Conservation (phyloP, 2,888 invertebrate genomes). For the Troides aeacus region DNA sequence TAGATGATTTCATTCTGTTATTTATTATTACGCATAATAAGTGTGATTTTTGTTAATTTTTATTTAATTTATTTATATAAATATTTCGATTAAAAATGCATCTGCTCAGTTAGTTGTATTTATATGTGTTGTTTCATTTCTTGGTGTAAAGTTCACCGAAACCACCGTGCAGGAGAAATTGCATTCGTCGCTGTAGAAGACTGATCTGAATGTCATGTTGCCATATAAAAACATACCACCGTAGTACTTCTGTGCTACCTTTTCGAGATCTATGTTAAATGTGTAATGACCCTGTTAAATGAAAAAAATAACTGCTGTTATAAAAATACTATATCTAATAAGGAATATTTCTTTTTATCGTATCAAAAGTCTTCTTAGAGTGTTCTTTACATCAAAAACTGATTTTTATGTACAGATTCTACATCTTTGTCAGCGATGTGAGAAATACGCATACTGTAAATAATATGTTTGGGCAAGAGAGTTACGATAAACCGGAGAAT, state of each 20-base stretch:
- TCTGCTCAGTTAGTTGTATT: not conserved
- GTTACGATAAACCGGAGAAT: no score
- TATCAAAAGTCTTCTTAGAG: no score
- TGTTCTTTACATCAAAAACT: no score
- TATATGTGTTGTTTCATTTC: constrained; percentile 27
- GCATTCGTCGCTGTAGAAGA: constrained; percentile 48
- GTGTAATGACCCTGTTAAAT: constrained; percentile 46
- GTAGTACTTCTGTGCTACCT: constrained; percentile 44
- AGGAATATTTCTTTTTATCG: not conserved
- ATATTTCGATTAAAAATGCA: not conserved
- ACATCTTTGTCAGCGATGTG: no score
- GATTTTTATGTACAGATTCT: no score
- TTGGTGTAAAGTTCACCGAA: constrained; percentile 43
- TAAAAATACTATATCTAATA: not conserved
- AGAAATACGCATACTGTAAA: no score
- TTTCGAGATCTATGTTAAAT: constrained; percentile 40
- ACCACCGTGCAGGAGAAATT: constrained; percentile 51
- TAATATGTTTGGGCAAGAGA: no score
- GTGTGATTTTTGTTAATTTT: not conserved
- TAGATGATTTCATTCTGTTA: not conserved
- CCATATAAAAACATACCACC: constrained; percentile 52
- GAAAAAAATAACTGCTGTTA: constrained; percentile 2
- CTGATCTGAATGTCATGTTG: constrained; percentile 43
- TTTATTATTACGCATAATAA: not conserved
- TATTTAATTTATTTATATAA: not conserved